Base-by-base conservation (phyloP, 2,797 vertebrate species). In the Apogon hyalosoma region DNA sequence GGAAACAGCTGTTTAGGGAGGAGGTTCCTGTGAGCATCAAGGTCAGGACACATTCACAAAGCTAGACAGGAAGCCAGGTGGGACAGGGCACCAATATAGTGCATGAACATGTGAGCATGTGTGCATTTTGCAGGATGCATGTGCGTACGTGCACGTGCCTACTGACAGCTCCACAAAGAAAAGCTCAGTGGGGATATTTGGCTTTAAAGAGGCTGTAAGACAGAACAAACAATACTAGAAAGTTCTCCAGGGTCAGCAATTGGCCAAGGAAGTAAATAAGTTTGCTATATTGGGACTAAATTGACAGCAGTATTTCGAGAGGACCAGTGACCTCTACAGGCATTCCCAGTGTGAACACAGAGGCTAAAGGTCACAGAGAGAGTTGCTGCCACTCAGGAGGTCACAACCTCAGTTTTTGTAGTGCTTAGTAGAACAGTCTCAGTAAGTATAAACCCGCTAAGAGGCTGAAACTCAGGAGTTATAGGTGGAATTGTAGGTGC, bases 1-100 rank as follows among this genome's bases (percentile, higher is more conserved):
- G 88, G 91, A 92, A 92, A 66, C 90, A 92, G 90, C 87, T 91
- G 89, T 89, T 91, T 89, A 72, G 79, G 90, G 88, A 90, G 84
- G 86, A 83, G 87, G 78, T 91, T 92, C 92, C 91, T 92, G 87
- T 76, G 73, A 86, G 73, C 67, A 55, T 69, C 43, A 64, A 81
- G 86, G 87, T 83, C 89, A 83, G 85, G 73, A 76, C 55, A 67
- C 74, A 80, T 81, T 89, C 77, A 84, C 83, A 83, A 61, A 77
- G 63, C 52, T 49, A 48, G 78, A 86, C 81, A 83, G 88, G 90
- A 92, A 80, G 66, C 73, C 83, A 86, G 87, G 87, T 90, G 80
- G 75, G 73, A 69, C 70, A 64, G 78, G 72, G 39, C 52, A 67
- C 53, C 43, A 40, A 46, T 55, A 47, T 50, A 52, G 54, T 61